Conservation (phyloP, 2,888 invertebrate species). For the Panopea generosa region DNA sequence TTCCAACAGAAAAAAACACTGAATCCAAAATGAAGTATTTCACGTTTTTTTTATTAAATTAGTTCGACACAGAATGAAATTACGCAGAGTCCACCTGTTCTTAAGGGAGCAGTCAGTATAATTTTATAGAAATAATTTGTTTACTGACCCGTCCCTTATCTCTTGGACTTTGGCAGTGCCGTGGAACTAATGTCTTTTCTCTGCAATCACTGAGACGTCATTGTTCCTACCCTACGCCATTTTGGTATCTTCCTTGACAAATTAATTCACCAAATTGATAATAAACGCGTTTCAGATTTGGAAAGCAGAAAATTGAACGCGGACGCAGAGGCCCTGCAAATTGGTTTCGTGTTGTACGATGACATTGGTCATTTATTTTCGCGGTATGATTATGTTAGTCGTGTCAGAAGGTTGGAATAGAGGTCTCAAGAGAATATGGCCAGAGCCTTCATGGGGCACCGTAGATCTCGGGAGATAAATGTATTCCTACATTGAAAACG, state of each 20-base stretch:
- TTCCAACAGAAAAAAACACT: no score
- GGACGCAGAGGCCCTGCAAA: conserved; percentile 54
- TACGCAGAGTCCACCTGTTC: conserved; percentile 27
- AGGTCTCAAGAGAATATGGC: conserved; percentile 54
- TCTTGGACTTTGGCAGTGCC: conserved; percentile 36
- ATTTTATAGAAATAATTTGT: conserved; percentile 60
- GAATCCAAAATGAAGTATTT: no score
- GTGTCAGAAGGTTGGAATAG: conserved; percentile 47
- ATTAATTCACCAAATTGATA: conserved; percentile 69
- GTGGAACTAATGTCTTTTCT: conserved; percentile 63
- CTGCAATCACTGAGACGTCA: conserved; percentile 52
- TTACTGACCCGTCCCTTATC: conserved; percentile 57
- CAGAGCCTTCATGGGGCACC: conserved; percentile 24
- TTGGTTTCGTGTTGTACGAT: conserved; percentile 59
- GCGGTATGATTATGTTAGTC: conserved; percentile 61
- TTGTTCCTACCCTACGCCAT: conserved; percentile 27
- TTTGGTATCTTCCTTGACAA: conserved; percentile 57
- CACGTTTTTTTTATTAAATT: no score
- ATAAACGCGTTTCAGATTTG: conserved; percentile 68
- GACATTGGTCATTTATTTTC: conserved; percentile 66
- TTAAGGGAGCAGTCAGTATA: conserved; percentile 26
- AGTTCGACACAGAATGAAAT: no score
- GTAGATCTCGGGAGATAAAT: conserved; percentile 23
- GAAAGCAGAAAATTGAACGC: conserved; percentile 64
- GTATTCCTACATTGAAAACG: not conserved